Evolutionary conservation across 2,888 invertebrate genomes (phyloP).

Genomic region (Venusia cambrica): DNA sequence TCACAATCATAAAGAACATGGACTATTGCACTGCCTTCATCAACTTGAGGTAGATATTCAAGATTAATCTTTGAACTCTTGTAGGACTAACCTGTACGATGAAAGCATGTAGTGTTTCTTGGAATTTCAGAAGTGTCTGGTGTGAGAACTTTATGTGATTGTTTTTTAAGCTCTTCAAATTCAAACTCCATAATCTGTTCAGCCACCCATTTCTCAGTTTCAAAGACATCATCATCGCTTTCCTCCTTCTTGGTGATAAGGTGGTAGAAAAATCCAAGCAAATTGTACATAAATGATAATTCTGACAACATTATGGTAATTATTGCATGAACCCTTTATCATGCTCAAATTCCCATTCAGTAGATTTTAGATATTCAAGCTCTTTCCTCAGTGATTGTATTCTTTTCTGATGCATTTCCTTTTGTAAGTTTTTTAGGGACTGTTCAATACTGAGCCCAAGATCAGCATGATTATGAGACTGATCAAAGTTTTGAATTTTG

Average conservation of each 20-base stretch:
- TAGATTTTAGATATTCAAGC: conserved; percentile 87
- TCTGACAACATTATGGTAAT: conserved; percentile 66
- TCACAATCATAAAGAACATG: conserved; percentile 8
- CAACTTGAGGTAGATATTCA: too few species aligned
- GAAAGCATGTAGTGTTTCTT: conserved; percentile 50
- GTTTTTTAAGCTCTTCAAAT: conserved; percentile 26
- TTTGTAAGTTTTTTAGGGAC: conserved; percentile 76
- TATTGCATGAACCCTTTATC: conserved; percentile 85
- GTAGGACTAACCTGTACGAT: conserved; percentile 56
- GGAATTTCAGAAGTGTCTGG: conserved; percentile 34
- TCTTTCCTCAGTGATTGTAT: conserved; percentile 87
- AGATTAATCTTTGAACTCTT: too few species aligned
- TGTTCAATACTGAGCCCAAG: conserved; percentile 78
- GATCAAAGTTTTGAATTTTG: conserved; percentile 61
- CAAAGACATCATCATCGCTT: conserved; percentile 43
- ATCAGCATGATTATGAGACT: conserved; percentile 76
- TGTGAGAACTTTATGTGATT: conserved; percentile 1
- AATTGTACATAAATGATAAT: conserved; percentile 55
- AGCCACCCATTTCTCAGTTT: conserved; percentile 59
- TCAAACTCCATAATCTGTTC: conserved; percentile 66
- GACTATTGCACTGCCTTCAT: background rate
- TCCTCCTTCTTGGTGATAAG: conserved; percentile 40
- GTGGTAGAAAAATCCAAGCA: conserved; percentile 37
- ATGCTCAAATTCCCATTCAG: conserved; percentile 90
- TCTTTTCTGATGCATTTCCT: conserved; percentile 86